Base-by-base conservation (phyloP, 1,140 invertebrate species). In the Aphidius gifuensis region DNA sequence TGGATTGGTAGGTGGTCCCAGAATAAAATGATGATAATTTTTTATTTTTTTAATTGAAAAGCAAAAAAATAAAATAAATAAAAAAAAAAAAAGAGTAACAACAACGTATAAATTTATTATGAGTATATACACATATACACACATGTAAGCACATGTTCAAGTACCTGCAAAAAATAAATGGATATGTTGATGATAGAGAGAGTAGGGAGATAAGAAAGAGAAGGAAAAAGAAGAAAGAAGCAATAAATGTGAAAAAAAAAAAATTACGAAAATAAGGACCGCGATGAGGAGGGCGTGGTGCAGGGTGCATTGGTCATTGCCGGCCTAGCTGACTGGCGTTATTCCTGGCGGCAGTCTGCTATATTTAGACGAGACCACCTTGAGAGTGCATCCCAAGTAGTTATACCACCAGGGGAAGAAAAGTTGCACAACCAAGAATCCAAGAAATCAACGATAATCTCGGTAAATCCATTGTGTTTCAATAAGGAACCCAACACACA, bases 311-410 rank as follows among this genome's bases (percentile, higher is more conserved):
- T 74, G 70, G 71, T 74, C 70, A 73, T 75, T 75, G 71, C 69
- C 69, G 73, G 71, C 67, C 23, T 73, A 65, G 67, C 64, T 69
- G 66, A 58, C 58, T 63, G 69, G 61, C 60, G 71, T 75, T 75
- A 75, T 75, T 75, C 73, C 72, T 70, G 72, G 72, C 67, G 69
- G 66, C 66, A 68, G 70, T 72, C 65, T 70, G 71, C 73, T 75
- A 75, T 74, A 75, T 75, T 73, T 75, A 74, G 70, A 75, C 70
- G 71, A 74, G 72, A 75, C 73, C 73, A 75, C 73, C 72, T 75
- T 75, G 73, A 74, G 72, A 68, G 66, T 69, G 66, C 64, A 64
- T 61, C 64, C 53, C 54, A 61, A 64, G 57, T 60, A 64, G 64
- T 64, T 60, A 65, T 69, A 53, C 65, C 64, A 66, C 64, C 60